phyloP scores from a whole-genome alignment of 2,113 vertebrate genomes.

The Pituophis catenifer region DNA sequence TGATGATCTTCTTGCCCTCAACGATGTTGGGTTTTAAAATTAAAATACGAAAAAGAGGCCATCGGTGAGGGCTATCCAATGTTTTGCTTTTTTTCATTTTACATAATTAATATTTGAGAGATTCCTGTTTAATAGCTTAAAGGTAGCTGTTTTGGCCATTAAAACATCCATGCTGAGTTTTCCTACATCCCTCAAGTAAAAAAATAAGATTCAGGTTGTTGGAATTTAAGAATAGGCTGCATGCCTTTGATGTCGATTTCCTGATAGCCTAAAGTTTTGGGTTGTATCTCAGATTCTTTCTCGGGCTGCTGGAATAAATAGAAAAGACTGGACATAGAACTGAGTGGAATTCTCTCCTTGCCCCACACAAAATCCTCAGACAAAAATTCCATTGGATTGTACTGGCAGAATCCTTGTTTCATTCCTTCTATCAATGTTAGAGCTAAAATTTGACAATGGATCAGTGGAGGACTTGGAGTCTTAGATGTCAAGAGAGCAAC shows the following conservation, averaged over 20 bases:
- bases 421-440: neutral
- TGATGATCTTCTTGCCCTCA: neutral
- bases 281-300: neutral
- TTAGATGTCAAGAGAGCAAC: neutral
- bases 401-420: neutral
- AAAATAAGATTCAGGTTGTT: neutral
- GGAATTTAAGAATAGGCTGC: neutral
- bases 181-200: neutral
- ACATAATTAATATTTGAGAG: neutral
- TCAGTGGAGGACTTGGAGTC: neutral
- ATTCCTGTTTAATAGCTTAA: neutral
- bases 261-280: neutral
- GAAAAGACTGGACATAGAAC: neutral
- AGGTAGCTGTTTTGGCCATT: neutral
- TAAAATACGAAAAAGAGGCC: neutral
- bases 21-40: neutral
- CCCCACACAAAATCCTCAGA: neutral
- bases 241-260: neutral
- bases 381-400: neutral
- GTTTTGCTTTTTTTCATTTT: neutral
- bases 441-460: neutral
- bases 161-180: neutral
- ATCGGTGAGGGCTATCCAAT: neutral
- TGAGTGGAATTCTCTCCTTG: neutral
- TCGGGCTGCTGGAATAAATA: neutral